These are phyloP conservation scores for Chondrosia reniformis DNA, from an alignment of 37 sponge, comb jelly and placozoan genomes.

Conservation along the genomic window DNA sequence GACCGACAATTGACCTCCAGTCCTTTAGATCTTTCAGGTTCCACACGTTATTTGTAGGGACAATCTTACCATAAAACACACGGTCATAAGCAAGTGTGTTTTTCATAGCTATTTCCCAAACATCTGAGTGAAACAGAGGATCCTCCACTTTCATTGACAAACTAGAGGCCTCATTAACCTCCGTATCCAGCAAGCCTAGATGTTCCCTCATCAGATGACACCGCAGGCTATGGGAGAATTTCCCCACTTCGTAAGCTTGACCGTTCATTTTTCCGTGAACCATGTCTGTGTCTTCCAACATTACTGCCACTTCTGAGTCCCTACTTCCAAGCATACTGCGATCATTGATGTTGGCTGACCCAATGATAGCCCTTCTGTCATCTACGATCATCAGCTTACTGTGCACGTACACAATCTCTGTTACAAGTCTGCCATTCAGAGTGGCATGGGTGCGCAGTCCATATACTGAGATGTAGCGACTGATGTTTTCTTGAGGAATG, in stretches of 20 bases:
- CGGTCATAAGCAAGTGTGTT: slow-evolving; percentile 19
- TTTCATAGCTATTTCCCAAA: slow-evolving; percentile 4
- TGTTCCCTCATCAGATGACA: slow-evolving; percentile 42
- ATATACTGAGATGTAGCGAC: slow-evolving; percentile 31
- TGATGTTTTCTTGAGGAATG: slow-evolving; percentile 6
- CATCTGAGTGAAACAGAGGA: neutral
- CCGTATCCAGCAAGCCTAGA: slow-evolving; percentile 15
- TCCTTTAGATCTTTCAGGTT: neutral
- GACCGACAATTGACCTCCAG: neutral
- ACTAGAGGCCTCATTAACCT: neutral
- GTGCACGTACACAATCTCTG: slow-evolving; percentile 52
- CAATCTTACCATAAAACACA: slow-evolving; percentile 19
- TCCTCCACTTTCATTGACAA: slow-evolving; percentile 23
- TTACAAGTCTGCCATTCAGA: slow-evolving; percentile 24
- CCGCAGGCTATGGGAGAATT: slow-evolving; percentile 43
- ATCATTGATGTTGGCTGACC: slow-evolving; percentile 73
- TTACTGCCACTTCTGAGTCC: slow-evolving; percentile 49
- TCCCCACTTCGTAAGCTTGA: slow-evolving; percentile 27
- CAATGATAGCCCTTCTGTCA: slow-evolving; percentile 47
- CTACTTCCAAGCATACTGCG: slow-evolving; percentile 55
- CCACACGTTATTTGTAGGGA: slow-evolving; percentile 1
- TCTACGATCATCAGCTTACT: slow-evolving; percentile 58
- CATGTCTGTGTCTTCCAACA: slow-evolving; percentile 42
- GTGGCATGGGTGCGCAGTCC: slow-evolving; percentile 32
- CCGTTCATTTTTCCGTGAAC: slow-evolving; percentile 41